Base-by-base conservation (phyloP, 2,113 vertebrate species). In the Toxotes chatareus region DNA sequence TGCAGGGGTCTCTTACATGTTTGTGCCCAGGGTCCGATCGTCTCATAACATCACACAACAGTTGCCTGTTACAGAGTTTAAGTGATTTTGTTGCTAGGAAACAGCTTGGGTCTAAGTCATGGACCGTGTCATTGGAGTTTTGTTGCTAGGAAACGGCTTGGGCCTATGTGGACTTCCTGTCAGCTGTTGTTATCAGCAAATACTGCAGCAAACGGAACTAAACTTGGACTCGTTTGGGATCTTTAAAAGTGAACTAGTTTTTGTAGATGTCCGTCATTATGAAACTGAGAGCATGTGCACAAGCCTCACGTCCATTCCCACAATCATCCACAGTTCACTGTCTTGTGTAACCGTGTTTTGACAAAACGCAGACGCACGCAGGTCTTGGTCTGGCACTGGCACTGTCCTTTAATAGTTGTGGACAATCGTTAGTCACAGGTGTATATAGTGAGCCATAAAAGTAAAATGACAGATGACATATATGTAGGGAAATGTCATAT, bases 21-120 rank as follows among this genome's bases (percentile, higher is more conserved):
- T 12, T 44, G 42, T 44, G 42, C 12, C 42, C 42, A 40, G 38
- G 38, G 38, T 40, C 38, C 38, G 7, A 40, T 40, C 12, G 42
- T 44, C 42, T 44, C 11, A 51, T 7, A 19, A 51, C 27, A 27
- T 27, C 27, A 27, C 27, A 27, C 27, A 44, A 53, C 27, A 21
- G 44, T 19, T 46, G 10, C 23, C 53, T 38, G 13, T 60, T 32
- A 14, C 23, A 46, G 51, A 23, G 7, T 38, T 60, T 11, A 27
- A 27, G 14, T 40, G 7, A 73, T 32, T 21, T 55, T 79, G 79
- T 78, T 87, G 68, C 77, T 68, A 56, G 76, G 62, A 40, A 76
- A 76, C 69, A 7, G 34, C 31, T 62, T 36, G 4, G 10, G 46
- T 71, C 60, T 19, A 67, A 12, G 47, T 66, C 69, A 69, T 9